These are phyloP conservation scores for Alauda arvensis DNA, from an alignment of 2,797 vertebrate genomes.

Conservation along the genomic window DNA sequence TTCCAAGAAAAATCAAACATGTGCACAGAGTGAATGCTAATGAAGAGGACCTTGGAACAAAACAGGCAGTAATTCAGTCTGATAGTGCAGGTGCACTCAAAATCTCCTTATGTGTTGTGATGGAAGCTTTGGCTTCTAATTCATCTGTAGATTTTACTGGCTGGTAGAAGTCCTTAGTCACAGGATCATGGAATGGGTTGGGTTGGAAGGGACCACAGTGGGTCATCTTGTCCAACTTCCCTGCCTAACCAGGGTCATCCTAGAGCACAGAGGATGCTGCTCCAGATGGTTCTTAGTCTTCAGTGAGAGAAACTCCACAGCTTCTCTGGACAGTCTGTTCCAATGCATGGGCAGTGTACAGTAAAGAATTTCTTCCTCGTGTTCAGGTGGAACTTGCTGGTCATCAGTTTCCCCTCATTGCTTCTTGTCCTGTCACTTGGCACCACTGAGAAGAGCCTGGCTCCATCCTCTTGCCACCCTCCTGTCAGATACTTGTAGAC, in stretches of 20 bases:
- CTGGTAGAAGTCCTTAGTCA: not conserved
- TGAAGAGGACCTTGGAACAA: not conserved
- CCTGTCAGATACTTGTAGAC: not conserved
- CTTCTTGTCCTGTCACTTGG: rapidly evolving
- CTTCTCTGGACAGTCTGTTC: not conserved
- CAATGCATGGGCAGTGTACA: not conserved
- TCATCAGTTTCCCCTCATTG: rapidly evolving
- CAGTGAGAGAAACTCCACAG: not conserved
- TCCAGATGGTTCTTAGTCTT: not conserved
- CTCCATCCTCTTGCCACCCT: not conserved
- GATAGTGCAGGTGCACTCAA: not conserved
- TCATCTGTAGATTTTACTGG: not conserved
- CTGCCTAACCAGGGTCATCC: rapidly evolving
- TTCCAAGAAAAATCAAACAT: not conserved
- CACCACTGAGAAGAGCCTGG: rapidly evolving
- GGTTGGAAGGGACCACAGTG: not conserved
- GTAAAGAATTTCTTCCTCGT: not conserved
- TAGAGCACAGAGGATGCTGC: not conserved
- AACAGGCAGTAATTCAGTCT: not conserved
- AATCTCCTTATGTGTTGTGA: not conserved
- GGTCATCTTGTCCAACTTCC: not conserved
- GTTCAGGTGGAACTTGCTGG: not conserved
- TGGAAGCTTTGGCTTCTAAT: not conserved
- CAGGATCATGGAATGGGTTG: not conserved
- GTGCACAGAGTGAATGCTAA: not conserved